Percentiles rank a stretch among this genome's conserved stretches.
Conservation (phyloP, 2,797 vertebrate species). For the Hylomyscus alleni region DNA sequence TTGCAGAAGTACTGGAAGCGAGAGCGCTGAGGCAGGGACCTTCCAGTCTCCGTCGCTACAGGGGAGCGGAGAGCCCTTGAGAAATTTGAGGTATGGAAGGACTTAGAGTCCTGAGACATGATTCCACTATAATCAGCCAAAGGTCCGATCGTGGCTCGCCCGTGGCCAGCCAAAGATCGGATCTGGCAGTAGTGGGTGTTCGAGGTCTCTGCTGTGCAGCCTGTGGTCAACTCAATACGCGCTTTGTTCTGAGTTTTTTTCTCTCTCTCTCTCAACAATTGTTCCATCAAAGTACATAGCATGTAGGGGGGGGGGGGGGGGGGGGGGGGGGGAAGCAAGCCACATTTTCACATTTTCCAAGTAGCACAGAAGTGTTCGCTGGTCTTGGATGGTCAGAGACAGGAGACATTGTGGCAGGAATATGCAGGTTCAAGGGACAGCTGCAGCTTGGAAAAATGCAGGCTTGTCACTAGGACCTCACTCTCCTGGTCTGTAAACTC, state of each 20-base stretch:
- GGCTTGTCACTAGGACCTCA: not conserved
- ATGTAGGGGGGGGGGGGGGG: not conserved
- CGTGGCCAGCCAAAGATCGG: not conserved
- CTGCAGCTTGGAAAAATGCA: too few relatives aligned
- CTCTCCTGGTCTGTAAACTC: not conserved
- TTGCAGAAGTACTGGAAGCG: not conserved
- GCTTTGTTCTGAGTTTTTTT: not conserved
- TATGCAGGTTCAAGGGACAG: not conserved
- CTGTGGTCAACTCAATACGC: not conserved
- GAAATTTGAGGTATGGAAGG: not conserved
- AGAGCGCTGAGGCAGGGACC: fast-evolving
- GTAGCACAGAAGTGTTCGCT: not conserved
- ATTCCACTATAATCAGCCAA: too few relatives aligned
- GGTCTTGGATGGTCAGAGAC: not conserved
- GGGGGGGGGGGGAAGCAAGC: not conserved
- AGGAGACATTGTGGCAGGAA: not conserved
- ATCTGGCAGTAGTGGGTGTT: not conserved
- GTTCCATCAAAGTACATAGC: not conserved
- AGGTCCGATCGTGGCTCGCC: not conserved
- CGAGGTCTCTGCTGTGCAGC: not conserved
- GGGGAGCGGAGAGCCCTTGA: not conserved
- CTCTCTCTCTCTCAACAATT: not conserved
- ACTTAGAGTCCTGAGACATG: not conserved
- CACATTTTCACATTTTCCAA: not conserved
- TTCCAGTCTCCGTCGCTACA: not conserved